Evolutionary conservation across 2,797 vertebrate genomes (phyloP).

Genomic region (Avahi laniger): DNA sequence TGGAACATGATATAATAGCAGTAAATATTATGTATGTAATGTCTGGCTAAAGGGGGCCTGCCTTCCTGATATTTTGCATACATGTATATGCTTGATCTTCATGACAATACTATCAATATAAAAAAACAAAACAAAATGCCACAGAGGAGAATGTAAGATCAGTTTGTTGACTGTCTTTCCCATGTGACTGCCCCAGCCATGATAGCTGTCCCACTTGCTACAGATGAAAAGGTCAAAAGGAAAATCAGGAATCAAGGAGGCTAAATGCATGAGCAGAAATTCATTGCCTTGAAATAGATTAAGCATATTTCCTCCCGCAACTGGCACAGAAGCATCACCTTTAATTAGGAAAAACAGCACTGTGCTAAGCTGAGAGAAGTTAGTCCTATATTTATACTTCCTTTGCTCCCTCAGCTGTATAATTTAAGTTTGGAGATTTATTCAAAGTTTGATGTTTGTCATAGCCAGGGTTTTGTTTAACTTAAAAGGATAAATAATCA

Average conservation of each 20-base stretch:
- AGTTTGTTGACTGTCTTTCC: background rate
- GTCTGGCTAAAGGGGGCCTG: background rate
- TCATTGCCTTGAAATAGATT: background rate
- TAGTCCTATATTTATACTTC: background rate
- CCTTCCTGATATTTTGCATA: background rate
- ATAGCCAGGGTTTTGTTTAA: background rate
- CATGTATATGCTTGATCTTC: background rate
- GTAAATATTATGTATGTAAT: background rate
- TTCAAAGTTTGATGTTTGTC: background rate
- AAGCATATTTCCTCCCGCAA: background rate
- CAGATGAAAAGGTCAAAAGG: background rate
- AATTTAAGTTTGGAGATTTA: slow-evolving; percentile 6
- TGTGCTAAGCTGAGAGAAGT: background rate
- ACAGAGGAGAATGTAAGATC: background rate
- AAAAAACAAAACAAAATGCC: background rate
- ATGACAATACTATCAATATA: background rate
- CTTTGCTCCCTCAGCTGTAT: background rate
- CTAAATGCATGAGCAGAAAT: background rate
- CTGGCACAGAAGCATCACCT: fast-evolving
- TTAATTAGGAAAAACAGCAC: background rate
- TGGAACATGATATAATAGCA: background rate
- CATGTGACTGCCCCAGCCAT: background rate
- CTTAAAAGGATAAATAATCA: slow-evolving; percentile 48
- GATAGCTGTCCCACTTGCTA: background rate
- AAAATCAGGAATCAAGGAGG: background rate